Evolutionary conservation across 2,888 invertebrate species (phyloP), one percentile per base, ranked within the genome.

Genomic region (Metellina segmentata): DNA sequence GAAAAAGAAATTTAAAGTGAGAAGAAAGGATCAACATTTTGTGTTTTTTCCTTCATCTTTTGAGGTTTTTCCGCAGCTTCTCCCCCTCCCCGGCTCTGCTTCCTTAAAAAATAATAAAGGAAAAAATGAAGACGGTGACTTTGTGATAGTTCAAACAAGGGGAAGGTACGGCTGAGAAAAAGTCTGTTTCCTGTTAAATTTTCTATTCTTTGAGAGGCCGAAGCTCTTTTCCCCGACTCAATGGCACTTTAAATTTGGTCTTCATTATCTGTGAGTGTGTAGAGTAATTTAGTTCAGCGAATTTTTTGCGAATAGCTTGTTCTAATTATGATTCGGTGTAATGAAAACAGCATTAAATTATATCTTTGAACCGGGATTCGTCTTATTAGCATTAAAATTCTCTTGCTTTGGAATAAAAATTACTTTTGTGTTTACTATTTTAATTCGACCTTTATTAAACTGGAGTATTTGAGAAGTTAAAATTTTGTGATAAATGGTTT

Each of bases 1-100:
- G 52, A 82, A 83, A 86, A 91, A 91, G 90, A 86, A 69, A 86
- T 86, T 91, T 86, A 91, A 91, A 91, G 81, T 72, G 90, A 86
- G 81, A 86, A 91, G 85, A 91, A 91, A 91, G 86, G 81, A 89
- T 86, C 86, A 91, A 81, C 82, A 81, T 90, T 91, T 89, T 85
- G 78, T 75, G 52, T 52, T 85, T 83, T 89, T 89, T 85, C 11
- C 19, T 49, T 19, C 52, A 20, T n/a, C 83, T 85, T 82, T 89
- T 82, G 69, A 72, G 71, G 81, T 87, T 87, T 81, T 78, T 71
- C 79, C 78, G 71, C 71, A 16, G 51, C 51, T 85, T 75, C 72
- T 48, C 49, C 51, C 52, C 79, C 48, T 81, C 69, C 71, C n/a
- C 6, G 34, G 71, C 71, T 34, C 13, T 8, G 13, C n/a, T 48